Conservation (phyloP, 2,888 invertebrate genomes). For the Mythimna ferrago region DNA sequence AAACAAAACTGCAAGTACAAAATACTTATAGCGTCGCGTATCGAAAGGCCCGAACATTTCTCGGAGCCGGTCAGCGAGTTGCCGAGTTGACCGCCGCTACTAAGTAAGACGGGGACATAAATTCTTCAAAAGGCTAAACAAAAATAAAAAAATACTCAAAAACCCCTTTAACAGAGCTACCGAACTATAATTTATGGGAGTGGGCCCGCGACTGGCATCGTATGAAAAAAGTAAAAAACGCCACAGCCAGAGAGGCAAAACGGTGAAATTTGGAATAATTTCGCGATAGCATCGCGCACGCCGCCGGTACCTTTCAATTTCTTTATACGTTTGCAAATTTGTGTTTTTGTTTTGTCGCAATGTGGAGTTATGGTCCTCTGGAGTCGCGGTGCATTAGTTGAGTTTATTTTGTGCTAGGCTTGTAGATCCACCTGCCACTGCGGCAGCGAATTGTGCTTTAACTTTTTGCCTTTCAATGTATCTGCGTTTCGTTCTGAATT, state of each 20-base stretch:
- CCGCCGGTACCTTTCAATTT: slow-evolving; percentile 89
- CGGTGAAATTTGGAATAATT: slow-evolving; percentile 91
- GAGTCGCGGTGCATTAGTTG: slow-evolving; percentile 59
- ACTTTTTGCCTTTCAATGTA: slow-evolving; percentile 38
- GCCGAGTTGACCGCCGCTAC: slow-evolving; percentile 82
- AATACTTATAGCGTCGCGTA: slow-evolving; percentile 64
- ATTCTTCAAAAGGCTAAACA: slow-evolving; percentile 89
- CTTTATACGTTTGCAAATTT: slow-evolving; percentile 87
- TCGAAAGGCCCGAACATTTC: slow-evolving; percentile 73
- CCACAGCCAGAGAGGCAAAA: slow-evolving; percentile 79
- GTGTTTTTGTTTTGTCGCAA: slow-evolving; percentile 76
- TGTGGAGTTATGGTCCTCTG: slow-evolving; percentile 75
- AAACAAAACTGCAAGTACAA: slow-evolving; percentile 65
- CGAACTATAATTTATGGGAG: slow-evolving; percentile 90
- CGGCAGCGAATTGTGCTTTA: slow-evolving; percentile 46
- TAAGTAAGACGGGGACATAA: slow-evolving; percentile 90
- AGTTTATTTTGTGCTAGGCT: slow-evolving; percentile 61
- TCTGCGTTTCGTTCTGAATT: slow-evolving; percentile 49
- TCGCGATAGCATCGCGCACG: slow-evolving; percentile 87
- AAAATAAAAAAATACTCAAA: slow-evolving; percentile 84
- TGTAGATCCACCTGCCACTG: slow-evolving; percentile 57
- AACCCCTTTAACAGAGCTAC: slow-evolving; percentile 89
- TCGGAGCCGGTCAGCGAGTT: slow-evolving; percentile 72
- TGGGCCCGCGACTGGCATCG: slow-evolving; percentile 83
- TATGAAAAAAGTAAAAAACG: slow-evolving; percentile 81